These are phyloP conservation scores for Xestia rhomboidea DNA, from an alignment of 2,888 invertebrate genomes.

Conservation along the genomic window DNA sequence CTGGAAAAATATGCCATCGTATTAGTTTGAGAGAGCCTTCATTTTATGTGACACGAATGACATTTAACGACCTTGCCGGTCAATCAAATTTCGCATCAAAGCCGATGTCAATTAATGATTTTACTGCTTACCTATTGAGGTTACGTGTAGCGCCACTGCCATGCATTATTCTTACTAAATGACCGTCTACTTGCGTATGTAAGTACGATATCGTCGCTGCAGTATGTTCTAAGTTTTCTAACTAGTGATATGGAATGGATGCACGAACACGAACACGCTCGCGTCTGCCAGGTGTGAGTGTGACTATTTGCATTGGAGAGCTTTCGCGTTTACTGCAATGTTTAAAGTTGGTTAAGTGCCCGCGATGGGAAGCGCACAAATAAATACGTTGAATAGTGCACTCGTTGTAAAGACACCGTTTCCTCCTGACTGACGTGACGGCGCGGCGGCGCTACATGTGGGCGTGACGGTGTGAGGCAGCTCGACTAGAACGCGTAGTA, in stretches of 20 bases:
- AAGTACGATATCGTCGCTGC: constrained; percentile 1
- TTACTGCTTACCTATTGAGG: constrained; percentile 14
- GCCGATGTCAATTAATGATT: constrained; percentile 15
- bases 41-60: constrained; percentile 19
- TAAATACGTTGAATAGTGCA: constrained; percentile 14
- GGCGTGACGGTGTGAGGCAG: constrained; percentile 5
- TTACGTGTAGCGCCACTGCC: constrained; percentile 27
- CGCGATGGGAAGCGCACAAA: constrained; percentile 15
- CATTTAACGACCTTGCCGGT: constrained; percentile 18
- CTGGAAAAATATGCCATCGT: constrained; percentile 13
- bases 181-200: constrained; percentile 20
- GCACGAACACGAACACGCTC: constrained; percentile 31
- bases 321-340: constrained; percentile 27
- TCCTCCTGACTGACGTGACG: not conserved
- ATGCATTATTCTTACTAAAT: constrained; percentile 20
- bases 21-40: constrained; percentile 17
- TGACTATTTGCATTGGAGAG: constrained; percentile 37
- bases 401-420: constrained; percentile 14
- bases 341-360: constrained; percentile 16
- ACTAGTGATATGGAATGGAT: constrained; percentile 10
- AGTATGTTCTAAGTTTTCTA: not conserved
- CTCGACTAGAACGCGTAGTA: constrained; percentile 34
- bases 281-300: constrained; percentile 36
- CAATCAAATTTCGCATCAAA: constrained; percentile 18
- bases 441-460: constrained; percentile 2